Conservation (phyloP, 2,797 vertebrate species). For the Falco columbarius region DNA sequence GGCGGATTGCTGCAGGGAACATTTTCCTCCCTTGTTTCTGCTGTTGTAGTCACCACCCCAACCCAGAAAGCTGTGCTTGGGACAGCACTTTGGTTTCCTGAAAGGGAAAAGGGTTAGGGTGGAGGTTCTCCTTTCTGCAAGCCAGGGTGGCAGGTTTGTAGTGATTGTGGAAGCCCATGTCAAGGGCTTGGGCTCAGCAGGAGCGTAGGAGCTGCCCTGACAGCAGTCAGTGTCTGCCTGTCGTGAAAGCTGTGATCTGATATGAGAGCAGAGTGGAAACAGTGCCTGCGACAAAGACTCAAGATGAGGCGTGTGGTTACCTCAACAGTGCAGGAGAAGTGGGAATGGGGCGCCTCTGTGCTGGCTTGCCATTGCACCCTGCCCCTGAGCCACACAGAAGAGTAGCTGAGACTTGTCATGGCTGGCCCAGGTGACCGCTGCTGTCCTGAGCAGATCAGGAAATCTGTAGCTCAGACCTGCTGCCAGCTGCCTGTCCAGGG, state of each 20-base stretch:
- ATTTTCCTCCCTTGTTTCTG: not conserved
- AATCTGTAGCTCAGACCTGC: not conserved
- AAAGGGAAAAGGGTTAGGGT: not conserved
- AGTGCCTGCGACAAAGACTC: rapidly evolving
- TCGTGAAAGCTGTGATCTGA: not conserved
- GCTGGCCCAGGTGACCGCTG: not conserved
- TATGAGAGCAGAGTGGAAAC: not conserved
- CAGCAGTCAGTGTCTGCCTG: not conserved
- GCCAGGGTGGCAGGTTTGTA: not conserved
- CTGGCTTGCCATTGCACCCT: not conserved
- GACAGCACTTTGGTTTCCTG: not conserved
- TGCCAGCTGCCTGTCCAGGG: not conserved
- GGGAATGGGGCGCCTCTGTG: rapidly evolving
- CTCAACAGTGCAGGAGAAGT: rapidly evolving
- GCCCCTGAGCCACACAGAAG: not conserved
- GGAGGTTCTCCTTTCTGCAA: not conserved
- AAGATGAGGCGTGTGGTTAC: not conserved
- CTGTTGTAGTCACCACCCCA: not conserved
- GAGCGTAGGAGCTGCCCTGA: not conserved
- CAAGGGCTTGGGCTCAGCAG: not conserved
- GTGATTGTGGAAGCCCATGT: not conserved
- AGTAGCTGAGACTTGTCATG: not conserved
- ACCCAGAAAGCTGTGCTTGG: not conserved
- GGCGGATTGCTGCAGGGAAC: not conserved
- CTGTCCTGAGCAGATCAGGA: not conserved